Base-by-base conservation (phyloP, 2,888 invertebrate genomes). In the Eucriotettix oculatus region DNA sequence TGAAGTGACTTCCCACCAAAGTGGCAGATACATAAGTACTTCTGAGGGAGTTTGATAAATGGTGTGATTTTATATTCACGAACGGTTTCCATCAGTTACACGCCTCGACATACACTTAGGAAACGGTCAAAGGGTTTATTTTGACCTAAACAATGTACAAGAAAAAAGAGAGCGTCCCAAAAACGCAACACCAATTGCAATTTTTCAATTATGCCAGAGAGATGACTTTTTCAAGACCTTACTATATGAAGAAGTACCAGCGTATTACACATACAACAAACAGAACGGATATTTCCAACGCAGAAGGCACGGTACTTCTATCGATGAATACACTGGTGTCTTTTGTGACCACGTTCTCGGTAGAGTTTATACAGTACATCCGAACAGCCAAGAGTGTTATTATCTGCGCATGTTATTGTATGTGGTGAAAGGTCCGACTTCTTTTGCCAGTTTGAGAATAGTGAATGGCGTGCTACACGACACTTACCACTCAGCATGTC, bases 391-490 rank as follows among this genome's bases (percentile, higher is more conserved):
- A 12, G n/a, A n/a, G 10, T 16, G 54, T 16, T 53, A 11, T 16
- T 16, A 53, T 53, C 54, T 16, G n/a, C 10, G 54, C n/a, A 10
- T 44, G 12, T 12, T 44, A 44, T 12, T 44, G 10, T 11, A 44
- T 12, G 12, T 12, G 10, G 44, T 44, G 14, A 10, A 14, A 44
- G 44, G 44, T 11, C 44, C 44, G 10, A 44, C 10, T 10, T 44
- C 44, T 10, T 44, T 10, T 44, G 44, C n/a, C n/a, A n/a, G n/a
- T n/a, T n/a, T n/a, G n/a, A n/a, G n/a, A n/a, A n/a, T n/a, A n/a
- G n/a, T n/a, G n/a, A n/a, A n/a, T 91, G 87, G 48, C n/a, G 48
- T 48, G 12, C 12, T 5, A 12, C 48, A 48, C n/a, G 3, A 3
- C 12, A 48, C 48, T 89, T 77, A 79, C 83, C 53, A 48, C 42